phyloP scores from a whole-genome alignment of 2,797 vertebrate genomes.

The Hippocampus kuda region DNA sequence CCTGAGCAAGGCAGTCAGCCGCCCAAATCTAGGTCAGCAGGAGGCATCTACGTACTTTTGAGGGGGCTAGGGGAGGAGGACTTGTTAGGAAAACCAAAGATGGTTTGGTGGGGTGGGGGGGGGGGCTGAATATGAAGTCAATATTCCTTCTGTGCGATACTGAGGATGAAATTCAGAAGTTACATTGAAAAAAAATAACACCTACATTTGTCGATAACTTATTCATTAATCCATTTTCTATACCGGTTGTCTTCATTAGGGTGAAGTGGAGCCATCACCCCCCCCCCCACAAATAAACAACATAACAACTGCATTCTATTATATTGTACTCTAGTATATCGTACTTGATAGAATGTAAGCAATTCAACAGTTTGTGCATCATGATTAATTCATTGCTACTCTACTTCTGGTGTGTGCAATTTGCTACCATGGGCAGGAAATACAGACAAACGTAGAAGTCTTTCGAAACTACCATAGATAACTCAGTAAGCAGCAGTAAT shows the following conservation, averaged over 20 bases:
- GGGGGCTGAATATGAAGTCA: neutral
- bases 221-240: neutral
- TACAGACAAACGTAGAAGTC: no score
- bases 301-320: no score
- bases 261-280: neutral
- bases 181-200: no score
- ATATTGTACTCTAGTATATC: no score
- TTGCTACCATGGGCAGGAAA: no score
- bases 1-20: slow-evolving; percentile 29
- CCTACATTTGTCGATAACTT: no score
- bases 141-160: neutral
- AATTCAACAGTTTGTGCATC: no score
- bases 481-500: no score
- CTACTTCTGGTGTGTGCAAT: no score
- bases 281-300: neutral
- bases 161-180: neutral
- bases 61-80: neutral
- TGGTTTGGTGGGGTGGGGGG: neutral
- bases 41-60: slow-evolving; percentile 1
- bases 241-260: neutral
- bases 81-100: slow-evolving; percentile 1
- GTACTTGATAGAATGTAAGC: no score
- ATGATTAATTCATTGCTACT: no score
- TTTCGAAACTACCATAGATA: no score
- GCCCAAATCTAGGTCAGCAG: slow-evolving; percentile 8